Conservation (phyloP, 2,888 invertebrate species). For the Limenitis camilla region DNA sequence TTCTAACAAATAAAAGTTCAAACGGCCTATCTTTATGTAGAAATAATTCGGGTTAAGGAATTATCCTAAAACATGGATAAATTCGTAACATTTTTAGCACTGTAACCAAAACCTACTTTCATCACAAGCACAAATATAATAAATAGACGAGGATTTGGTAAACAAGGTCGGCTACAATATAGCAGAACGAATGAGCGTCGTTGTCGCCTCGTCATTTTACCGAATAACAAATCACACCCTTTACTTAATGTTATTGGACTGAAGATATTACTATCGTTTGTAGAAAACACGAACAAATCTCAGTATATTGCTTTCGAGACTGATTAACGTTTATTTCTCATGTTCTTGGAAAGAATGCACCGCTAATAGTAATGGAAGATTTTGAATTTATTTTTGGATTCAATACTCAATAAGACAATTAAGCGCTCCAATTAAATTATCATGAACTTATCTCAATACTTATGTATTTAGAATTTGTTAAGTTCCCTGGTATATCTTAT, state of each 20-base stretch:
- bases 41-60: too few species aligned
- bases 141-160: conserved; percentile 1
- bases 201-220: conserved; percentile 27
- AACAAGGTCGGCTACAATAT: conserved; percentile 29
- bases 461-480: too few species aligned
- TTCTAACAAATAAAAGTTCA: too few species aligned
- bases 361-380: not conserved
- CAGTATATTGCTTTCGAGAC: conserved; percentile 14
- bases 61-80: too few species aligned
- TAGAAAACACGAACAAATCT: conserved; percentile 15
- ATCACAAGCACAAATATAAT: not conserved
- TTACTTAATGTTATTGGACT: conserved; percentile 42
- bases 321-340: conserved; percentile 13
- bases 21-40: too few species aligned
- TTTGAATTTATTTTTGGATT: too few species aligned
- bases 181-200: conserved; percentile 32
- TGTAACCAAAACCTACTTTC: too few species aligned
- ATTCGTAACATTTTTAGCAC: too few species aligned
- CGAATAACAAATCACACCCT: conserved; percentile 41
- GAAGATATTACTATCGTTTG: conserved; percentile 33
- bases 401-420: too few species aligned
- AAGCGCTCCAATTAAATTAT: too few species aligned
- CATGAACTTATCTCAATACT: too few species aligned
- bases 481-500: too few species aligned
- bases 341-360: not conserved